Evolutionary conservation across 1,140 invertebrate species (phyloP), one percentile per base, ranked within the genome.

Genomic region (Achatina immaculata): DNA sequence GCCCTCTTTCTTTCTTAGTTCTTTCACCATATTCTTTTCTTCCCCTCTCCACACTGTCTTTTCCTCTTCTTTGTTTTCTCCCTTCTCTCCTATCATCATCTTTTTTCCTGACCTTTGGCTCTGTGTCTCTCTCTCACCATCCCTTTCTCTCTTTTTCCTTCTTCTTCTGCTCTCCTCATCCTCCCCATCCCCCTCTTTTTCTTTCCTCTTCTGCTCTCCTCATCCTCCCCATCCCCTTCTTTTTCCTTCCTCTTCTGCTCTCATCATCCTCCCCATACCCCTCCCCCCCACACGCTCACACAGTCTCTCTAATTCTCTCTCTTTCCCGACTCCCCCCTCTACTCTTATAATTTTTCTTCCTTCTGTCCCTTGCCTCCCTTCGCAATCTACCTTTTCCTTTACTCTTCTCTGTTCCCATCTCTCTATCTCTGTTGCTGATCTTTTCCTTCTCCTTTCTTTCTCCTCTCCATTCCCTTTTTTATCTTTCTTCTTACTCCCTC

Each of bases 381-480:
- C 42, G 38, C 66, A 38, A 55, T 40, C 42, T 28, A 48, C 1
- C 66, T 81, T n/a, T n/a, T n/a, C n/a, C n/a, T n/a, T n/a, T n/a
- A n/a, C n/a, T n/a, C n/a, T n/a, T n/a, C n/a, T n/a, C n/a, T n/a
- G n/a, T n/a, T n/a, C n/a, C n/a, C n/a, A n/a, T n/a, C n/a, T n/a
- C n/a, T n/a, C n/a, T n/a, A n/a, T n/a, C n/a, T n/a, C n/a, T n/a
- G n/a, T n/a, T n/a, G n/a, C n/a, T n/a, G n/a, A n/a, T n/a, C n/a
- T n/a, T n/a, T n/a, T n/a, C n/a, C n/a, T n/a, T n/a, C n/a, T n/a
- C n/a, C n/a, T n/a, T n/a, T n/a, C n/a, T n/a, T n/a, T n/a, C n/a
- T n/a, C n/a, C n/a, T n/a, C n/a, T n/a, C n/a, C n/a, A n/a, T n/a
- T n/a, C n/a, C n/a, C n/a, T n/a, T n/a, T n/a, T n/a, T n/a, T n/a